Evolutionary conservation across 2,113 vertebrate genomes (phyloP), one percentile per base, ranked within the genome.

Genomic region (Mungos mungo): DNA sequence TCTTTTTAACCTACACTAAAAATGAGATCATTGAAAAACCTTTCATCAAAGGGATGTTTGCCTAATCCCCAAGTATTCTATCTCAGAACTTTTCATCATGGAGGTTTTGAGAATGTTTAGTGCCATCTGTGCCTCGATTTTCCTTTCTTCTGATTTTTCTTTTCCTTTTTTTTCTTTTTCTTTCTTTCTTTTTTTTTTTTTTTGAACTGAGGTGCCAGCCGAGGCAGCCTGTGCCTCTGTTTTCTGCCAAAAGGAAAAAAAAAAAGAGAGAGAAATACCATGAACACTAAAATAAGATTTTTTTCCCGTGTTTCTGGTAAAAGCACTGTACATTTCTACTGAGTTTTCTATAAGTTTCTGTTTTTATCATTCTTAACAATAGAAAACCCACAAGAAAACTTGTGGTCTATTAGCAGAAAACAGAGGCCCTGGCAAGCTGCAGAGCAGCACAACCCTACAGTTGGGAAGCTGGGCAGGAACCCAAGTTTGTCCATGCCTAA

Each of bases 351-450:
- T 94, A 96, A 80, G 85, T 96, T 96, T 65, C 31, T 52, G 21
- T 97, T 94, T 97, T 81, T 95, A 87, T 85, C 77, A 38, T 87
- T 4, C 7, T 95, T 88, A 79, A 81, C 95, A 96, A 98, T 98
- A 86, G 50, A 96, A 41, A 96, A 83, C 50, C 71, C 68, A 57
- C 54, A 74, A 13, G 72, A 92, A 98, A 97, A 90, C 50, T 88
- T 97, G 96, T 86, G 93, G 93, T 96, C 97, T 98, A 97, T 97
- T 98, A 98, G 97, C 97, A 97, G 95, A 97, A 98, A 98, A 97
- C 96, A 98, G 97, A 98, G 97, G 83, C 93, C 89, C 86, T 96
- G 92, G 97, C 97, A 97, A 50, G 45, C 95, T 88, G 31, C 35
- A 88, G 93, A 97, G 96, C 76, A 47, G 82, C 88, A 94, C 93